Conservation (phyloP, 2,888 invertebrate genomes). For the Pristionchus mayeri region DNA sequence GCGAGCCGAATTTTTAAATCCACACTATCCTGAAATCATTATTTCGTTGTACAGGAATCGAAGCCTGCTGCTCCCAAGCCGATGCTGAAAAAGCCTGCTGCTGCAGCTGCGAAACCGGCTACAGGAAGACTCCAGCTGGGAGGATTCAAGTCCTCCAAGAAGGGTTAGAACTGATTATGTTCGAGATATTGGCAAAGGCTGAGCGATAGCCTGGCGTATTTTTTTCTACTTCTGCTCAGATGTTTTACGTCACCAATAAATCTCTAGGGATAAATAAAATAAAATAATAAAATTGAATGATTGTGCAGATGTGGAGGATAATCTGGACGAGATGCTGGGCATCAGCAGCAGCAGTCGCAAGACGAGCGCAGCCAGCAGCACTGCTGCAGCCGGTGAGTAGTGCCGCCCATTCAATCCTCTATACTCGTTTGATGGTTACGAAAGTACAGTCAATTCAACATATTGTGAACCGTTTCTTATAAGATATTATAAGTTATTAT, state of each 20-base stretch:
- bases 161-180: not conserved
- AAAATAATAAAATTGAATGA: not conserved
- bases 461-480: too few relatives aligned
- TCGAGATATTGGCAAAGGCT: not conserved
- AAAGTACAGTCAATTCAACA: too few relatives aligned
- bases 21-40: too few relatives aligned
- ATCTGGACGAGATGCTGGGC: constrained; percentile 49
- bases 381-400: not conserved
- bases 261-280: too few relatives aligned
- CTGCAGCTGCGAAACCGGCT: not conserved
- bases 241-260: too few relatives aligned
- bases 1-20: too few relatives aligned
- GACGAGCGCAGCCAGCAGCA: constrained; percentile 12
- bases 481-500: too few relatives aligned
- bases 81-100: not conserved
- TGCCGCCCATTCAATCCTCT: too few relatives aligned
- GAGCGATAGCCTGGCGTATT: too few relatives aligned
- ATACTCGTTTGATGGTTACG: too few relatives aligned
- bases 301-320: constrained; percentile 36
- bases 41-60: not conserved
- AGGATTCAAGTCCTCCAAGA: constrained; percentile 32
- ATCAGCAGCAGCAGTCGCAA: not conserved
- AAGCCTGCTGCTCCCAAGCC: not conserved
- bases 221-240: too few relatives aligned
- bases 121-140: constrained; percentile 45